Percentiles rank a stretch among this genome's conserved stretches.
Evolutionary conservation across 2,797 vertebrate species (phyloP).

Genomic region (Mormyrops attenuatus): DNA sequence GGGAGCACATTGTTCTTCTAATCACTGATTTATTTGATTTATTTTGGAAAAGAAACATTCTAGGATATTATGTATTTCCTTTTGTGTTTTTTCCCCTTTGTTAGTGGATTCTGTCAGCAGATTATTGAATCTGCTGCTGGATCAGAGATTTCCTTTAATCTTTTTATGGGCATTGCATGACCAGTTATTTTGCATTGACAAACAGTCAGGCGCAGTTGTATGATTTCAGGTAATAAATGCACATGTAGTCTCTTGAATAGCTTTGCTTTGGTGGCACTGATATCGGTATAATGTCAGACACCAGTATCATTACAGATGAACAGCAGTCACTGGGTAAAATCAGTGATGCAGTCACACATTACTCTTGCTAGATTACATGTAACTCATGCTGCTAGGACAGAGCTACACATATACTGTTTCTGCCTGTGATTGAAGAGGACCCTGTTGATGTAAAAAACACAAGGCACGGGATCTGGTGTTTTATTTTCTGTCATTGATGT

Average conservation of each 20-base stretch:
- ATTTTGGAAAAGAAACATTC: neutral
- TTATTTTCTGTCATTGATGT: neutral
- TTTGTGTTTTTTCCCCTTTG: neutral
- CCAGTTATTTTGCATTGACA: neutral
- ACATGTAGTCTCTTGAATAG: neutral
- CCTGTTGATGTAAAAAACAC: neutral
- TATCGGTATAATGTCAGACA: neutral
- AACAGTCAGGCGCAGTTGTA: neutral
- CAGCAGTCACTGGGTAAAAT: neutral
- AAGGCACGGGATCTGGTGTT: neutral
- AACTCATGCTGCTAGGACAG: neutral
- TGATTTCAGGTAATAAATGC: neutral
- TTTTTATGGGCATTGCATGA: neutral
- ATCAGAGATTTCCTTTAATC: neutral
- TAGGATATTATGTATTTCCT: neutral
- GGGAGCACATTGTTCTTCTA: neutral
- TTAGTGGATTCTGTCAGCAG: neutral
- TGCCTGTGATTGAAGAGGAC: neutral
- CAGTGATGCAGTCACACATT: neutral
- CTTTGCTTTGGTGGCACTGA: neutral
- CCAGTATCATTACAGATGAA: neutral
- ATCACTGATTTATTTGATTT: neutral
- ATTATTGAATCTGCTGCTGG: neutral
- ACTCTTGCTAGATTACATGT: neutral
- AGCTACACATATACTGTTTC: neutral